These are phyloP conservation scores for Aeoliscus strigatus DNA, from an alignment of 2,797 vertebrate species.

Conservation along the genomic window DNA sequence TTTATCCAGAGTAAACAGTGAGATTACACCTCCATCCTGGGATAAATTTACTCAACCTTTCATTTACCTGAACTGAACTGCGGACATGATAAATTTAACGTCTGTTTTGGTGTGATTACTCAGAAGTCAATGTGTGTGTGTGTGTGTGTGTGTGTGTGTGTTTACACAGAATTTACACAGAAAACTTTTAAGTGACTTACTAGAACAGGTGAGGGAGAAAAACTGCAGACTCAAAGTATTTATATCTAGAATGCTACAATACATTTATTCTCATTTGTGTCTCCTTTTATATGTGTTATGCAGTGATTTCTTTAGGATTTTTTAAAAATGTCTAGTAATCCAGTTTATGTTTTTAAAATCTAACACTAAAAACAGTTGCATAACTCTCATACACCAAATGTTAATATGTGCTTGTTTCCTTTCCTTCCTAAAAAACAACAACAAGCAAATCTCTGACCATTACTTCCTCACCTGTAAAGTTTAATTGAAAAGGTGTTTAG, in stretches of 20 bases:
- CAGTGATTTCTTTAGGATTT: too few species aligned
- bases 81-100: background rate
- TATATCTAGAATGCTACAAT: too few species aligned
- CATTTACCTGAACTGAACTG: background rate
- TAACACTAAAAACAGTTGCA: background rate
- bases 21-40: background rate
- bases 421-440: background rate
- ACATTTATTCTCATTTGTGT: background rate
- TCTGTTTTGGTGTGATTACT: background rate
- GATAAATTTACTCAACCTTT: background rate
- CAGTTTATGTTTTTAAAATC: background rate
- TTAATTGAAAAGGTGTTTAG: background rate
- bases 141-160: background rate
- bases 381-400: background rate
- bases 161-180: background rate
- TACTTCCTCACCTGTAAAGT: background rate
- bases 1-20: background rate
- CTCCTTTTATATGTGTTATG: background rate
- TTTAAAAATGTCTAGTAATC: too few species aligned
- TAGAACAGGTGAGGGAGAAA: too few species aligned
- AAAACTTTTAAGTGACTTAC: background rate
- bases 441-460: too few species aligned
- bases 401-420: background rate
- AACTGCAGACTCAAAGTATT: background rate
- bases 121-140: background rate